Conservation (phyloP, 2,797 vertebrate genomes). For the Clarias fuscus region DNA sequence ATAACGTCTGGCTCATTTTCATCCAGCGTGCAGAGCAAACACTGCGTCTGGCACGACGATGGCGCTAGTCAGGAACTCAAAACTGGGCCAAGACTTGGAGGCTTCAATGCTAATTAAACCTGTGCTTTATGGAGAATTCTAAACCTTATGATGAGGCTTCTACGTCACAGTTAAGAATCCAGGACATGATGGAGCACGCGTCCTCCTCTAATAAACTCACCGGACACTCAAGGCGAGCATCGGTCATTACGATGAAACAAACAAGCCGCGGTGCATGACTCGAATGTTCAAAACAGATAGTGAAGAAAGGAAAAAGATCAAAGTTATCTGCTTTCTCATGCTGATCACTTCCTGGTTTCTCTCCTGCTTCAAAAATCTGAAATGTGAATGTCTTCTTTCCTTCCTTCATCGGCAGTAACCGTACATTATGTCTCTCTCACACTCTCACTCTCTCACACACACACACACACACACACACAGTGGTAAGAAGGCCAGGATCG, state of each 20-base stretch:
- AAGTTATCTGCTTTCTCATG: neutral
- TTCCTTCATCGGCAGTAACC: neutral
- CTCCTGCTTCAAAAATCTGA: neutral
- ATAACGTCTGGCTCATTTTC: conserved; percentile 20
- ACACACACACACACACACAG: conserved; percentile 3
- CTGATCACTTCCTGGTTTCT: conserved; percentile 8
- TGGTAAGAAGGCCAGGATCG: conserved; percentile 29
- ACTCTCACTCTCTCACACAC: neutral
- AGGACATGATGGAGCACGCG: neutral
- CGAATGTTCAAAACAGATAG: neutral
- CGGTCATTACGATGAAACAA: conserved; percentile 32
- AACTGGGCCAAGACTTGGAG: neutral
- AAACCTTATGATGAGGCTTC: neutral
- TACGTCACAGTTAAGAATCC: neutral
- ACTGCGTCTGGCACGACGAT: neutral
- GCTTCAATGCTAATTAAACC: neutral
- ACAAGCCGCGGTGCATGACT: conserved; percentile 16
- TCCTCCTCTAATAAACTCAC: conserved; percentile 23
- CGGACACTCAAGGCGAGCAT: neutral
- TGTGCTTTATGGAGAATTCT: neutral
- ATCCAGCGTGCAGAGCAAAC: conserved; percentile 13
- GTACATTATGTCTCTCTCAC: neutral
- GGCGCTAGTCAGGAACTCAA: conserved; percentile 1
- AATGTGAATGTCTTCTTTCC: neutral
- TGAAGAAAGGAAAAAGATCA: neutral